Conservation (phyloP, 2,797 vertebrate genomes). For the Melopsittacus undulatus region DNA sequence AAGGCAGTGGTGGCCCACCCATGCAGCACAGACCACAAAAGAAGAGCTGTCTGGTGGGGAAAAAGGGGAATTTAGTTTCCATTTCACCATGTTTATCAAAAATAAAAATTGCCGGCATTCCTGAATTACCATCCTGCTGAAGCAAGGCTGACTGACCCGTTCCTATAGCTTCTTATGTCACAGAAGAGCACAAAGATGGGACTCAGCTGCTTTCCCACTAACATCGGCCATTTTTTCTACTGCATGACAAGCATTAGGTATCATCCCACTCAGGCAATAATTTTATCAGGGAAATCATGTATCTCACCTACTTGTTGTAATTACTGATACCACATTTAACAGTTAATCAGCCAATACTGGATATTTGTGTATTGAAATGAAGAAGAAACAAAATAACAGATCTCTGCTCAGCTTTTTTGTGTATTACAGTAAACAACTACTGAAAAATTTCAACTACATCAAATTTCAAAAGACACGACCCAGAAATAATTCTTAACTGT, state of each 20-base stretch:
- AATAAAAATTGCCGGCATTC: neutral
- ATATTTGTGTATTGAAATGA: neutral
- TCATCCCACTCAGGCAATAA: neutral
- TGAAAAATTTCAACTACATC: neutral
- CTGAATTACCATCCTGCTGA: neutral
- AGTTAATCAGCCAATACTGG: neutral
- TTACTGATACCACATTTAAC: neutral
- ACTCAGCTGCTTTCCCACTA: neutral
- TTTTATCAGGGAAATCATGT: accelerated
- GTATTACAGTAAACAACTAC: neutral
- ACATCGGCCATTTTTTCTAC: accelerated
- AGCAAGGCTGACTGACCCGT: neutral
- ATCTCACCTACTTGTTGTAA: neutral
- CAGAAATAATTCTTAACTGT: neutral
- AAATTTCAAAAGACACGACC: neutral
- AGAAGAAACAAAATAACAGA: neutral
- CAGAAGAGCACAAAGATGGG: neutral
- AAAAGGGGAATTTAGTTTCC: neutral
- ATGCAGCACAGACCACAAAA: accelerated
- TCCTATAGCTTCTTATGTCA: neutral
- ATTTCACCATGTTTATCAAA: accelerated
- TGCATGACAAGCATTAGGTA: accelerated
- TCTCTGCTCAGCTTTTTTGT: neutral
- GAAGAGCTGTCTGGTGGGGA: neutral
- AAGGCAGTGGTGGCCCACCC: neutral